A percentile compares a stretch with the other conserved stretches of the same genome.
Conservation (phyloP, 2,888 invertebrate genomes). For the Pseudococcus viburni region DNA sequence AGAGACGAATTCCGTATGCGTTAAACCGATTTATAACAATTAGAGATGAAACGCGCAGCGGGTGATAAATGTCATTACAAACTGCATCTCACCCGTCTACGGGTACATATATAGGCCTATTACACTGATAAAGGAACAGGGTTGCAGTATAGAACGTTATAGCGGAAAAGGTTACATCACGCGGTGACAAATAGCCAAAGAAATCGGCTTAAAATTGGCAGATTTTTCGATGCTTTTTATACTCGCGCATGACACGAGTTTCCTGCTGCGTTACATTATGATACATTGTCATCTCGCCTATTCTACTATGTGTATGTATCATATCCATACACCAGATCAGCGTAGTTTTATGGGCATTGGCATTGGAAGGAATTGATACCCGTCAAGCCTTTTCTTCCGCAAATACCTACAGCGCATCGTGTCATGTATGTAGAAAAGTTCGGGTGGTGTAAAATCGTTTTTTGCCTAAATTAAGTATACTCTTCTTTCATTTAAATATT, state of each 20-base stretch:
- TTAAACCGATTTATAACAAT: slow-evolving; percentile 62
- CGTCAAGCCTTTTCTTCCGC: too few relatives aligned
- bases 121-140: neutral
- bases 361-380: neutral
- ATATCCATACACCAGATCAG: neutral
- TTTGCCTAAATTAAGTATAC: too few relatives aligned
- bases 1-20: slow-evolving; percentile 18
- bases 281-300: neutral
- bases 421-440: too few relatives aligned
- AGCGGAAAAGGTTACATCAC: slow-evolving; percentile 29
- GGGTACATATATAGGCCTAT: neutral
- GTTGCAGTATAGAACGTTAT: slow-evolving; percentile 4
- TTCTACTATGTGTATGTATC: neutral
- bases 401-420: too few relatives aligned
- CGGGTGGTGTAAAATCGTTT: too few relatives aligned
- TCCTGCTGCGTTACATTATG: slow-evolving; percentile 24
- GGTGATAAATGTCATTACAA: slow-evolving; percentile 51
- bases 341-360: neutral
- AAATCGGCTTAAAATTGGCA: slow-evolving; percentile 46
- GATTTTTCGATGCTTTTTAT: slow-evolving; percentile 1
- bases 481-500: too few relatives aligned
- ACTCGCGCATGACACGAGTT: slow-evolving; percentile 3
- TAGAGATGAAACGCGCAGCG: slow-evolving; percentile 52
- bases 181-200: slow-evolving; percentile 52
- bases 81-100: slow-evolving; percentile 25